Base-by-base conservation (phyloP, 2,888 invertebrate species). In the Xestobium rufovillosum region DNA sequence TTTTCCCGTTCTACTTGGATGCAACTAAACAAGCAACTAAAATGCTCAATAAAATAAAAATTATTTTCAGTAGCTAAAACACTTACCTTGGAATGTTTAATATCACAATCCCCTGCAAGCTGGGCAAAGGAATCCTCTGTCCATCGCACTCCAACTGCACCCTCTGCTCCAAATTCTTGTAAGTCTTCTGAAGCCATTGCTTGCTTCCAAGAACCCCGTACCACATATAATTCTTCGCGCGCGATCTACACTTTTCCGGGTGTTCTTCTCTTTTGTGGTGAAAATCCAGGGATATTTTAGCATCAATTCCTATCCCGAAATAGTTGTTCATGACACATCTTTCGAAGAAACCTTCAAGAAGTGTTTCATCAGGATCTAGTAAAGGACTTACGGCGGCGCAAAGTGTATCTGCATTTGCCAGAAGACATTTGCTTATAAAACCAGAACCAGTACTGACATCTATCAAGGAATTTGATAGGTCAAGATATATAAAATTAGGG, bases 291-390 rank as follows among this genome's bases (percentile, higher is more conserved):
- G 94, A 88, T 36, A 97, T 95, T 67, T 97, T 96, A 0, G 96
- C 96, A 68, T 97, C 96, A 44, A 97, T 88, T 1, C 96, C 96
- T 55, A 97, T 96, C 0, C 96, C 96, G 61, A 96, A 96, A 62
- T 97, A 97, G 63, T 97, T 97, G 67, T 96, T 97, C 96, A 97
- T 96, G 2, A 95, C 94, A 55, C 91, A 91, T 49, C 85, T 81
- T 66, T 97, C 96, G 53, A 85, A 85, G 63, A 84, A 88, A 1
- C 90, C 90, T 69, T 90, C 90, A 58, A 86, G 68, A 2, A 88
- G 69, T 0, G 86, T 85, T 56, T 90, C 88, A 56, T 90, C 90
- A 0, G 88, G 87, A 60, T 92, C 92, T 83, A 94, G 89, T 8
- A 95, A 68, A 0, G 95, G 92, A 42, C 91, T 89, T n/a, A 91